Evolutionary conservation across 2,113 vertebrate genomes (phyloP), one percentile per base, ranked within the genome.

Genomic region (Cynopterus brachyotis): DNA sequence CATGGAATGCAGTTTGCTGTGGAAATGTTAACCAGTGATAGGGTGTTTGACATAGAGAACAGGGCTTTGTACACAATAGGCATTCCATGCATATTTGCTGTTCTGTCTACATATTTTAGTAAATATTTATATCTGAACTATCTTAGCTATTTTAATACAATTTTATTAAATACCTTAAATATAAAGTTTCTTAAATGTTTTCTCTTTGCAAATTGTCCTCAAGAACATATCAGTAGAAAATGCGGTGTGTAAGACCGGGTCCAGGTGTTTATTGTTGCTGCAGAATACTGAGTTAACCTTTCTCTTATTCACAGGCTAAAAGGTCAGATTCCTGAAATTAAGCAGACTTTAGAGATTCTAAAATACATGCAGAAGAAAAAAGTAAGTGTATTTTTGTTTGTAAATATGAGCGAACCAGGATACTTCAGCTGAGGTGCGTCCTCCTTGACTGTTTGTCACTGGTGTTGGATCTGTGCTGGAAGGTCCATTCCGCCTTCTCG

Each of bases 321-420:
- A 99, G 98, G 98, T 97, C 99, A 99, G 98, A 99, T 99, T 98
- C 99, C 99, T 94, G 99, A 99, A 98, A 99, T 99, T 98, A 99
- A 99, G 98, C 99, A 99, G 98, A 99, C 99, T 45, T 99, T 99
- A 98, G 99, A 99, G 98, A 99, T 99, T 98, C 99, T 99, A 95
- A 99, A 99, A 97, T 99, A 99, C 98, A 99, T 99, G 99, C 99
- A 99, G 98, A 99, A 99, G 99, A 99, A 99, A 97, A 99, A 99
- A 99, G 99, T 99, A 98, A 96, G 98, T 97, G 60, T 24, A 89
- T 97, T 98, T 98, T 98, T 97, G 90, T 95, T 97, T 97, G 81
- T 97, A 89, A 94, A 69, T 93, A 50, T 55, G 62, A 93, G 45
- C 2, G 3, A 64, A 87, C 59, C 30, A 79, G 79, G 24, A 37